phyloP scores from a whole-genome alignment of 1,140 invertebrate genomes.

The Scaptomyza montana region DNA sequence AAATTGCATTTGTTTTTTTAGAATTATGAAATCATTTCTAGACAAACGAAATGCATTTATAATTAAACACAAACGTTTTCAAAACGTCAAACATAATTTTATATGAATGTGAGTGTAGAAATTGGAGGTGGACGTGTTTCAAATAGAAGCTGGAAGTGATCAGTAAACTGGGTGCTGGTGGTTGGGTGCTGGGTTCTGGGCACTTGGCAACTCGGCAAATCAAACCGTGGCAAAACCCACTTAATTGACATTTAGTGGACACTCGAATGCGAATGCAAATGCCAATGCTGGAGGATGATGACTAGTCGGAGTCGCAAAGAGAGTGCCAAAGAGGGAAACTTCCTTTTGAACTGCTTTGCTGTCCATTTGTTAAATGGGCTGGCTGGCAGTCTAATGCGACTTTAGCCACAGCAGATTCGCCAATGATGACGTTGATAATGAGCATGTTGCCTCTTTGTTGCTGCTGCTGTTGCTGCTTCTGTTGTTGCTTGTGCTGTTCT shows the following conservation, averaged over 20 bases:
- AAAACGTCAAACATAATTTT: not conserved
- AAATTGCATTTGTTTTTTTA: too few relatives aligned
- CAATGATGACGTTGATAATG: conserved; percentile 77
- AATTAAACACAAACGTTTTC: too few relatives aligned
- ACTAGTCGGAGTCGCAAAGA: conserved; percentile 14
- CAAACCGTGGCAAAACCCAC: conserved; percentile 75
- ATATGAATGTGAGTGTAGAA: conserved; percentile 2
- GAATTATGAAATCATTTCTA: too few relatives aligned
- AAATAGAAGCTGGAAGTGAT: conserved; percentile 18
- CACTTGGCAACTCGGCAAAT: conserved; percentile 66
- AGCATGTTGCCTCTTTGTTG: conserved; percentile 69
- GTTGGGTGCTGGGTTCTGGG: conserved; percentile 27
- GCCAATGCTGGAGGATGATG: conserved; percentile 48
- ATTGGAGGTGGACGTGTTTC: not conserved
- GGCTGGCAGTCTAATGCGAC: conserved; percentile 67
- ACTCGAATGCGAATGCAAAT: conserved; percentile 66
- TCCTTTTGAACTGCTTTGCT: conserved; percentile 62
- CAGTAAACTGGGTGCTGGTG: conserved; percentile 38
- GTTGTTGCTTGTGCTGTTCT: conserved; percentile 5
- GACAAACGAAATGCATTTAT: too few relatives aligned
- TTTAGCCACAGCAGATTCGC: conserved; percentile 31
- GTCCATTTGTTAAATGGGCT: conserved; percentile 55
- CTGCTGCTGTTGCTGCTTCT: conserved; percentile 33
- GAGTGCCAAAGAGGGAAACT: conserved; percentile 45
- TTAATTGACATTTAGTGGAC: conserved; percentile 83